A percentile compares a stretch with the other conserved stretches of the same genome.
Evolutionary conservation across 30 jellyfish, hydroid and myxozoan species (phyloP).

Genomic region (Turritopsis rubra): DNA sequence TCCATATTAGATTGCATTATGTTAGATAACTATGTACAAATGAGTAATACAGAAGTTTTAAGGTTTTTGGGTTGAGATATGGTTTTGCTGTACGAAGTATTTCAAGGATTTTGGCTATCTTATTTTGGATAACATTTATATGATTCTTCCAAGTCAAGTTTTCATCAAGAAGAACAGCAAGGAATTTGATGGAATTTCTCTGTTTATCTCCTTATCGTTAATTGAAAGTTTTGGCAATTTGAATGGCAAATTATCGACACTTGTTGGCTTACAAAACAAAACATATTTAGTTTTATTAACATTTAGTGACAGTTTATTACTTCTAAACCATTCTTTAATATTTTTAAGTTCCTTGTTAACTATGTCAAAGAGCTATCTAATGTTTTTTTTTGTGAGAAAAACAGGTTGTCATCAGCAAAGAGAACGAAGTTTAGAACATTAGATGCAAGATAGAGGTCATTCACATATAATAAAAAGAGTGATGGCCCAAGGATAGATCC

Average conservation of each 20-base stretch:
- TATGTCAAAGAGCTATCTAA: background rate
- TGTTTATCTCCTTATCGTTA: constrained; percentile 17
- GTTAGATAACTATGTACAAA: background rate
- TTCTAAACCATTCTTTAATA: constrained; percentile 25
- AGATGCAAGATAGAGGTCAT: no score
- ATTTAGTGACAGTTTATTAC: constrained; percentile 40
- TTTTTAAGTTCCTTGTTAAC: constrained; percentile 30
- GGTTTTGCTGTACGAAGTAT: background rate
- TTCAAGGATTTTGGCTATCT: constrained; percentile 39
- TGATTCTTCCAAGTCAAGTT: constrained; percentile 46
- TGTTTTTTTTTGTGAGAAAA: background rate
- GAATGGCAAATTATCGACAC: constrained; percentile 20
- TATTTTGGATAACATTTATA: constrained; percentile 23
- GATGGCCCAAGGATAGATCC: no score
- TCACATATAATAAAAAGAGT: no score
- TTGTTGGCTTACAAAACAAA: background rate
- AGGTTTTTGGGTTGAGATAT: background rate
- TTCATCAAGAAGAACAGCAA: constrained; percentile 45
- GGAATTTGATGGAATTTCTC: constrained; percentile 31
- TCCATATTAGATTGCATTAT: background rate
- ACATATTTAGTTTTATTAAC: constrained; percentile 33
- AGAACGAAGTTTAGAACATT: background rate
- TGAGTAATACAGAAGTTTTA: background rate
- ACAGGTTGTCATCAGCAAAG: background rate
- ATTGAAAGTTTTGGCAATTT: constrained; percentile 21